Conservation (phyloP, 2,888 invertebrate genomes). For the Lasioglossum morio region DNA sequence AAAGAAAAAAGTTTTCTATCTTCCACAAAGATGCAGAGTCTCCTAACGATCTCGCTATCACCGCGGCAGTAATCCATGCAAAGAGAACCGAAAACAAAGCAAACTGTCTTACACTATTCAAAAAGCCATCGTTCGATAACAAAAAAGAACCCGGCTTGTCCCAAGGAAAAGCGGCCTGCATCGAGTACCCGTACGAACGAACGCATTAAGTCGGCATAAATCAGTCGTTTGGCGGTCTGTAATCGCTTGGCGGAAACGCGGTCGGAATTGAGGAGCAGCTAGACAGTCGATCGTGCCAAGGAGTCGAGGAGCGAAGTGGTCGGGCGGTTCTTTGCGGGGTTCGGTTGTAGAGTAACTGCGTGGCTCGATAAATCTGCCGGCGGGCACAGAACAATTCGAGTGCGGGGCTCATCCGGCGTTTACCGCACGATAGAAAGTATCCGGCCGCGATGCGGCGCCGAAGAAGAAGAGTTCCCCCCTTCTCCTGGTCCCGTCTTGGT, state of each 20-base stretch:
- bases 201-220: constrained; percentile 42
- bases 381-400: constrained; percentile 67
- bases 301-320: constrained; percentile 26
- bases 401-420: constrained; percentile 70
- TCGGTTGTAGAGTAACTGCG: constrained; percentile 22
- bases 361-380: constrained; percentile 71
- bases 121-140: neutral
- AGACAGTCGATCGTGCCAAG: constrained; percentile 48
- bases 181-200: neutral
- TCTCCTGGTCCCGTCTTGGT: neutral
- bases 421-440: constrained; percentile 74
- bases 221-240: constrained; percentile 38
- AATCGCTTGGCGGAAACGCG: constrained; percentile 38
- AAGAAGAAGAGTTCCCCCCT: constrained; percentile 26
- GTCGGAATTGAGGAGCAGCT: constrained; percentile 36
- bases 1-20: too few species aligned
- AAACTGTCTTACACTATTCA: neutral
- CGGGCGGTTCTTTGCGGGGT: neutral
- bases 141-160: neutral
- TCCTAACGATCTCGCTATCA: neutral
- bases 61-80: neutral
- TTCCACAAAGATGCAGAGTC: too few species aligned
- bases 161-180: neutral
- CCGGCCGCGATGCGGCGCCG: constrained; percentile 62
- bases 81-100: neutral